Conservation (phyloP, 2,113 vertebrate genomes). For the Aythya baeri region DNA sequence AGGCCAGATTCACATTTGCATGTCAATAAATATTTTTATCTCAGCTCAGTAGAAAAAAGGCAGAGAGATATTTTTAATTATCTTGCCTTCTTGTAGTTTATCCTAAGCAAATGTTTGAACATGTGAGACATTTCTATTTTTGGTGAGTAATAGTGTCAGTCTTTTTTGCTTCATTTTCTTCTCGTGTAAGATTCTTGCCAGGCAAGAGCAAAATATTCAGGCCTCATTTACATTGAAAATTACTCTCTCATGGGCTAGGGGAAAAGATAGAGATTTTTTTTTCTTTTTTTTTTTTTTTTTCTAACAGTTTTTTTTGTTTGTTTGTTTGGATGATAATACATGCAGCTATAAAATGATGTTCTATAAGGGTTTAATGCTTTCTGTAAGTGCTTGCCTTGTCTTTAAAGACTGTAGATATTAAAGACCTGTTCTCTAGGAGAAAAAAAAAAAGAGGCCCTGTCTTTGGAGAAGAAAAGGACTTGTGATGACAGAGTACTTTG, state of each 20-base stretch:
- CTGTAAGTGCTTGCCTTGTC: background rate
- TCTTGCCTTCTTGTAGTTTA: conserved; percentile 45
- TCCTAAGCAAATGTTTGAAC: conserved; percentile 45
- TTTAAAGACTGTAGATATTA: conserved; percentile 20
- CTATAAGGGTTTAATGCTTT: background rate
- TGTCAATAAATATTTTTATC: background rate
- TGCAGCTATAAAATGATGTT: background rate
- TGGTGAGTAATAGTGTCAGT: conserved; percentile 55
- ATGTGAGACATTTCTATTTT: conserved; percentile 61
- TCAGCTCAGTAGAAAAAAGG: background rate
- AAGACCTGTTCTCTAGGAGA: background rate
- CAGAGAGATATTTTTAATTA: conserved; percentile 5
- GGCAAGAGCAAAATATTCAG: conserved; percentile 52
- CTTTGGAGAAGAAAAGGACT: conserved; percentile 37
- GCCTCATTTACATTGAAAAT: conserved; percentile 64
- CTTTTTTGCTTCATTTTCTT: conserved; percentile 59
- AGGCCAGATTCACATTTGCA: background rate
- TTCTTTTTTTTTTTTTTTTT: background rate
- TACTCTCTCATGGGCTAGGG: conserved; percentile 29
- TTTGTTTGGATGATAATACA: background rate
- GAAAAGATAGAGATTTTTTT: background rate
- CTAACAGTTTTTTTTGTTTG: conserved; percentile 52
- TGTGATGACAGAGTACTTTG: conserved; percentile 11
- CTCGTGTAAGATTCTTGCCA: conserved; percentile 32
- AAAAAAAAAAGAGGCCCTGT: background rate